Conservation (phyloP, 2,888 invertebrate species). For the Neria commutata region DNA sequence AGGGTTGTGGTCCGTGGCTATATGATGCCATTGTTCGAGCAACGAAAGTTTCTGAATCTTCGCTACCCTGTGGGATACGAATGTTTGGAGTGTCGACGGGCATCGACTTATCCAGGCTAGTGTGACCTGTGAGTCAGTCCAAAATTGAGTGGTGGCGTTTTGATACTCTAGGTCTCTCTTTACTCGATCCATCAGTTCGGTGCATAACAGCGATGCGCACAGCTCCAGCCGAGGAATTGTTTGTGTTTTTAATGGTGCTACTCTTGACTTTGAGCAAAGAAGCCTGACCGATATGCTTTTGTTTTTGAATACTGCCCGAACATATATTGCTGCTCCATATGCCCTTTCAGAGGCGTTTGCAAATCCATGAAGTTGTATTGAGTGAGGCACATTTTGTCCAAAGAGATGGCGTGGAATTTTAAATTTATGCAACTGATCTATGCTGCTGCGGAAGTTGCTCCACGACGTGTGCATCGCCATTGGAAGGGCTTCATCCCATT, state of each 20-base stretch:
- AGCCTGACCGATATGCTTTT: background rate
- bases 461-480: conserved; percentile 1
- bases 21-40: too few species aligned
- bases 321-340: conserved; percentile 18
- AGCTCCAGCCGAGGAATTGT: conserved; percentile 16
- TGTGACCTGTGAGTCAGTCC: too few species aligned
- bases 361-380: conserved; percentile 9
- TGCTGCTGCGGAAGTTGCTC: conserved; percentile 1
- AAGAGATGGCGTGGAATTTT: background rate
- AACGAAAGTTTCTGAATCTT: too few species aligned
- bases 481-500: background rate
- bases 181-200: too few species aligned
- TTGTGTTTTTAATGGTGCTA: conserved; percentile 2
- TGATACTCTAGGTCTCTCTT: too few species aligned
- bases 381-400: background rate
- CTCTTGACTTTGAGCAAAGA: conserved; percentile 13
- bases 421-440: background rate
- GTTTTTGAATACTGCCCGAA: background rate
- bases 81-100: too few species aligned
- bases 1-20: too few species aligned
- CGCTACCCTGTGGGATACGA: too few species aligned
- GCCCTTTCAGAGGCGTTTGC: conserved; percentile 16
- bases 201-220: conserved; percentile 14
- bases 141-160: too few species aligned
- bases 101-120: too few species aligned